Percentiles rank a stretch among this genome's conserved stretches.
Evolutionary conservation across 1,140 invertebrate genomes (phyloP).

Genomic region (Dinoponera quadriceps): DNA sequence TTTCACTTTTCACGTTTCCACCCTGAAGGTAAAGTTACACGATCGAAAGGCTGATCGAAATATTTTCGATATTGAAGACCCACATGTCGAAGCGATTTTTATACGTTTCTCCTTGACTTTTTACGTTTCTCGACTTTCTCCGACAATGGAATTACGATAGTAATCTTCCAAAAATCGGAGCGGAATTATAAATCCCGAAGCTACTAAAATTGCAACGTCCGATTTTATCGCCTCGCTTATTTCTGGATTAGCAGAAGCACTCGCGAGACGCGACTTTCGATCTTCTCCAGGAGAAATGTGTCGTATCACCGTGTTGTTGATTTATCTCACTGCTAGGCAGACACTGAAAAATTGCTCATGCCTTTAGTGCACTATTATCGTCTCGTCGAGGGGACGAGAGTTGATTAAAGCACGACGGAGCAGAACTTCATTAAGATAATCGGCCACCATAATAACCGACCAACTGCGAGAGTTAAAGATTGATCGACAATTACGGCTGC

Average conservation of each 20-base stretch:
- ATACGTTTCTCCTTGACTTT: too few relatives aligned
- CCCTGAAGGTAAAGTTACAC: too few relatives aligned
- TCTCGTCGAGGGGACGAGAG: constrained; percentile 63
- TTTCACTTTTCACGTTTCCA: too few relatives aligned
- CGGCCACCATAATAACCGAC: constrained; percentile 72
- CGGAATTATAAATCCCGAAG: background rate
- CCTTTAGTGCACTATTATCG: constrained; percentile 62
- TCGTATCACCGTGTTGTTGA: constrained; percentile 28
- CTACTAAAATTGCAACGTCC: background rate
- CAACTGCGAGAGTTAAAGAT: constrained; percentile 76
- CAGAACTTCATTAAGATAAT: constrained; percentile 78
- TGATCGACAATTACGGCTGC: constrained; percentile 74
- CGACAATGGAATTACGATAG: too few relatives aligned
- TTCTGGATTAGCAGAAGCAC: background rate
- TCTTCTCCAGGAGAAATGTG: constrained; percentile 4
- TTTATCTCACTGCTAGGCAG: constrained; percentile 30
- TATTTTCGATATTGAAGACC: too few relatives aligned
- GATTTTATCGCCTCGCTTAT: background rate
- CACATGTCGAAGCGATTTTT: too few relatives aligned
- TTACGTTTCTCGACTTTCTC: too few relatives aligned
- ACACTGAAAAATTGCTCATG: constrained; percentile 47
- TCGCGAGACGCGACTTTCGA: background rate
- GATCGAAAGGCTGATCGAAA: too few relatives aligned
- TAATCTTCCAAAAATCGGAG: too few relatives aligned
- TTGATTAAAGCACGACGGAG: constrained; percentile 78